Evolutionary conservation across 2,888 invertebrate species (phyloP), one percentile per base, ranked within the genome.

Genomic region (Scelioninae gen. 2): DNA sequence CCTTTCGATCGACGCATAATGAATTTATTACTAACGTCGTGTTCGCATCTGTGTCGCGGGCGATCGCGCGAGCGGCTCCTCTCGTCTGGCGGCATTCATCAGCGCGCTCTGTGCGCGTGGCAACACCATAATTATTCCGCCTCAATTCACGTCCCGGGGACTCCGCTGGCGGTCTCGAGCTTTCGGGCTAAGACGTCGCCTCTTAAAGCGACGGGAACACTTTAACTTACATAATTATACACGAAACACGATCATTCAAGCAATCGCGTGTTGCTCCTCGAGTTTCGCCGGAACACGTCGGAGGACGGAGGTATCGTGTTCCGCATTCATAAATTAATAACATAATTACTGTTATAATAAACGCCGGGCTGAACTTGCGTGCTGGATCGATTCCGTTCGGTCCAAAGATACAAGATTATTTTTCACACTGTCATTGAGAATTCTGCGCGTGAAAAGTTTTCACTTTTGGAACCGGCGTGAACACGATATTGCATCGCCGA

Each of bases 281-380:
- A 65, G 57, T 65, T 65, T 65, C 19, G 31, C 33, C 39, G 39
- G 39, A 25, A 10, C 19, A 15, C 7, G 25, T 35, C 10, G 53
- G 31, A 3, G 33, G 28, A 3, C 5, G 69, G 39, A 46, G 48
- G 58, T 71, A 71, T 68, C 68, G 64, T 58, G 53, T 37, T 35
- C 43, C 46, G 67, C 37, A 70, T 76, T 74, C 71, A 74, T 74
- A 74, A 72, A 76, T 76, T 70, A 80, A 79, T 76, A 79, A 77
- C 78, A 78, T 80, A 79, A 80, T 76, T 76, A 79, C 78, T 75
- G 67, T 76, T 75, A 72, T 74, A 76, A 78, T 69, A 77, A 79
- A 76, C 67, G 64, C 64, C 9, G 2, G 13, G 25, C 35, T 53
- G 28, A 69, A 61, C 31, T 60, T 61, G 31, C 18, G 15, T n/a